Conservation (phyloP, 2,797 vertebrate genomes). For the Chelon auratus region DNA sequence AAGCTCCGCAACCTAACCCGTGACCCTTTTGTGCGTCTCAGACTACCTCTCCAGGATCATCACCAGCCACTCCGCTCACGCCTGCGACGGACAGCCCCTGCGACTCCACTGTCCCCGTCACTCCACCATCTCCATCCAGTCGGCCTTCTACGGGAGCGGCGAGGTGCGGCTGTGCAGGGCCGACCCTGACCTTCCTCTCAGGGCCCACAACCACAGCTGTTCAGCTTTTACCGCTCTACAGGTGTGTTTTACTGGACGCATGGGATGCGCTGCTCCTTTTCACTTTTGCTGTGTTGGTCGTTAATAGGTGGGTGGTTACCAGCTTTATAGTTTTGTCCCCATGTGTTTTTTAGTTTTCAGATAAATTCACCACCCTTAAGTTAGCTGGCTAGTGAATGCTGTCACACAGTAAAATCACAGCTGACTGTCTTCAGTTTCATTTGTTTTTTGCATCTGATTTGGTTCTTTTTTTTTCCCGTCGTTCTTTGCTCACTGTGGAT, state of each 20-base stretch:
- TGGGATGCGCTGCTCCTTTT: conserved; percentile 1
- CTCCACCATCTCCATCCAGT: conserved; percentile 93
- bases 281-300: conserved; percentile 13
- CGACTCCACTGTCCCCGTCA: conserved; percentile 93
- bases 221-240: conserved; percentile 91
- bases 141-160: conserved; percentile 90
- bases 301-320: neutral
- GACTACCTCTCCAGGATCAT: conserved; percentile 96
- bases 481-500: neutral
- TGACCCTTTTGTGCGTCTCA: conserved; percentile 59
- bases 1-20: neutral
- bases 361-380: neutral
- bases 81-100: conserved; percentile 91
- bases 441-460: conserved; percentile 25
- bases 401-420: no score
- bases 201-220: conserved; percentile 81
- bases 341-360: neutral
- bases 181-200: conserved; percentile 29
- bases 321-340: conserved; percentile 3
- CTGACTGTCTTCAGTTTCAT: neutral
- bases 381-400: neutral
- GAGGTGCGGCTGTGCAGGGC: conserved; percentile 74
- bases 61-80: conserved; percentile 91
- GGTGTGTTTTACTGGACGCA: conserved; percentile 79
- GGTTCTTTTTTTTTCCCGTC: neutral